Conservation (phyloP, 2,888 invertebrate genomes). For the Cerceris rybyensis region DNA sequence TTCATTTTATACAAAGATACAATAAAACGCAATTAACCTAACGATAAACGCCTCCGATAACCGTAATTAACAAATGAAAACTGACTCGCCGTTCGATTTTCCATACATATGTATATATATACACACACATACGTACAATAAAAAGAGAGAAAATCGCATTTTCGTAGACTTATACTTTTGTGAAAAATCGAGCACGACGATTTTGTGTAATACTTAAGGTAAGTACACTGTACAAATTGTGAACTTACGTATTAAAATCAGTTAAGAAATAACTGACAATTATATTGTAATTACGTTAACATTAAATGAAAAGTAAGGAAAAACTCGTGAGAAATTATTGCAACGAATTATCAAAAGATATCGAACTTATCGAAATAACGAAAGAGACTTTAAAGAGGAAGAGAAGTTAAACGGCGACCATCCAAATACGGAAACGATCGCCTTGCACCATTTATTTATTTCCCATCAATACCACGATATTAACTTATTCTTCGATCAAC, state of each 20-base stretch:
- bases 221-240: slow-evolving; percentile 62
- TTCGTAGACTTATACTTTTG: slow-evolving; percentile 4
- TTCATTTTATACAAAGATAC: slow-evolving; percentile 21
- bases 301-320: slow-evolving; percentile 1
- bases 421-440: slow-evolving; percentile 8
- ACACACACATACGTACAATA: slow-evolving; percentile 17
- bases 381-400: slow-evolving; percentile 16
- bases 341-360: slow-evolving; percentile 20
- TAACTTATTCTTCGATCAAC: slow-evolving; percentile 32
- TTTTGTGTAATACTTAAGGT: slow-evolving; percentile 56
- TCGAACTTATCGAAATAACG: slow-evolving; percentile 13
- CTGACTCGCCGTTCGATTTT: slow-evolving; percentile 20
- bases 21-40: slow-evolving; percentile 32
- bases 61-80: slow-evolving; percentile 34
- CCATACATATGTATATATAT: slow-evolving; percentile 38
- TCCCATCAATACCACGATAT: slow-evolving; percentile 21
- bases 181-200: slow-evolving; percentile 43
- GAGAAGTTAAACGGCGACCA: slow-evolving; percentile 26
- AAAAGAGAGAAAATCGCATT: slow-evolving; percentile 14
- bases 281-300: slow-evolving; percentile 1
- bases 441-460: slow-evolving; percentile 42
- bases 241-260: slow-evolving; percentile 48
- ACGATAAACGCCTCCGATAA: slow-evolving; percentile 11
- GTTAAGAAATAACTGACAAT: slow-evolving; percentile 12
- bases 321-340: slow-evolving; percentile 17